Conservation (phyloP, 2,113 vertebrate genomes). For the Engraulis encrasicolus region DNA sequence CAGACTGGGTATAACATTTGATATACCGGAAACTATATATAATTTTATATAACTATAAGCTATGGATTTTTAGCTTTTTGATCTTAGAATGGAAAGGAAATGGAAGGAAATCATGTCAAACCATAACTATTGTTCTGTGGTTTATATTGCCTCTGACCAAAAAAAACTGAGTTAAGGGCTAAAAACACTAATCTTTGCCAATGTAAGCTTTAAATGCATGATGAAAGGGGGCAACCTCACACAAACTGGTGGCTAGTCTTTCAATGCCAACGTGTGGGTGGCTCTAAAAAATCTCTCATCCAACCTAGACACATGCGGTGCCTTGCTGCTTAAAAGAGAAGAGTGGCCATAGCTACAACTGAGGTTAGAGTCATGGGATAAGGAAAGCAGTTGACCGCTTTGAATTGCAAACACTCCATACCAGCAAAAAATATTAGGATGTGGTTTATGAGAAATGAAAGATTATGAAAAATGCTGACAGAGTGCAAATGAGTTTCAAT, state of each 20-base stretch:
- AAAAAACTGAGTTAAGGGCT: no score
- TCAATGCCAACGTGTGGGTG: background rate
- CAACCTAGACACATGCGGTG: background rate
- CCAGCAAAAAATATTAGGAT: no score
- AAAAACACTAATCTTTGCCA: background rate
- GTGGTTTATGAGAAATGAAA: background rate
- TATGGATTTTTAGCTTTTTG: no score
- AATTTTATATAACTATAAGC: no score
- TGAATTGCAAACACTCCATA: background rate
- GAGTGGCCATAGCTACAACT: background rate
- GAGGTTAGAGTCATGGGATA: background rate
- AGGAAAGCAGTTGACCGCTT: background rate
- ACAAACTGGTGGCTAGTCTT: no score
- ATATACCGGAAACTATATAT: no score
- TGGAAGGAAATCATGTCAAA: background rate
- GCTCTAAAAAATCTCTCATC: background rate
- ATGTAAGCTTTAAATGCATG: background rate
- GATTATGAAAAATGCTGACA: background rate
- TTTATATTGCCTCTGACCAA: no score
- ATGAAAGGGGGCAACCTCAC: background rate
- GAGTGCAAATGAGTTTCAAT: background rate
- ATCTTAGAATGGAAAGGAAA: background rate
- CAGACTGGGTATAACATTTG: no score
- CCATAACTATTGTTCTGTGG: no score
- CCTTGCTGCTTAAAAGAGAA: background rate